Evolutionary conservation across 2,113 vertebrate species (phyloP).

Genomic region (human): DNA sequence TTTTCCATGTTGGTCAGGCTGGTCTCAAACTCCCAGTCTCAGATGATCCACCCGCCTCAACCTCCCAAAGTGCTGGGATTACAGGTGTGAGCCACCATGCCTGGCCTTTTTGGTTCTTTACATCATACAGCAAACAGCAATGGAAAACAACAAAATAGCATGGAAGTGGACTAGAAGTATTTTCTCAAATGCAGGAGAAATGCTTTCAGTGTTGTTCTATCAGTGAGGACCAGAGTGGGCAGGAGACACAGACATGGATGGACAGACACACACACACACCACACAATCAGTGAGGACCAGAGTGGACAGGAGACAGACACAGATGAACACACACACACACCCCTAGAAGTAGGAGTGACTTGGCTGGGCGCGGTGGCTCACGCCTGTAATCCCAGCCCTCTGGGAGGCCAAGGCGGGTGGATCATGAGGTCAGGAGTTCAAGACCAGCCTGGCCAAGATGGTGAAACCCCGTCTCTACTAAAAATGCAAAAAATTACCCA

Average conservation of each 20-base stretch:
- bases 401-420: no score
- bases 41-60: not conserved
- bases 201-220: not conserved
- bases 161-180: not conserved
- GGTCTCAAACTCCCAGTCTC: not conserved
- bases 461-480: no score
- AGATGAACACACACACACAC: no score
- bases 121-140: not conserved
- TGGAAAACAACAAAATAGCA: not conserved
- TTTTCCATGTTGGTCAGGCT: not conserved
- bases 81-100: not conserved
- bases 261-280: not conserved
- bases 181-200: not conserved
- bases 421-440: no score
- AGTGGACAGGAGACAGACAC: not conserved
- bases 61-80: not conserved
- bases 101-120: not conserved
- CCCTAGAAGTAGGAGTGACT: not conserved
- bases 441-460: no score
- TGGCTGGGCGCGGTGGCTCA: no score
- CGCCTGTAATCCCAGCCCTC: no score
- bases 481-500: no score
- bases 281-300: no score
- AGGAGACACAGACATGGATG: not conserved
- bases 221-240: not conserved